A percentile compares a stretch with the other conserved stretches of the same genome.
phyloP scores from a whole-genome alignment of 1,140 invertebrate genomes.

The Aricia agestis region DNA sequence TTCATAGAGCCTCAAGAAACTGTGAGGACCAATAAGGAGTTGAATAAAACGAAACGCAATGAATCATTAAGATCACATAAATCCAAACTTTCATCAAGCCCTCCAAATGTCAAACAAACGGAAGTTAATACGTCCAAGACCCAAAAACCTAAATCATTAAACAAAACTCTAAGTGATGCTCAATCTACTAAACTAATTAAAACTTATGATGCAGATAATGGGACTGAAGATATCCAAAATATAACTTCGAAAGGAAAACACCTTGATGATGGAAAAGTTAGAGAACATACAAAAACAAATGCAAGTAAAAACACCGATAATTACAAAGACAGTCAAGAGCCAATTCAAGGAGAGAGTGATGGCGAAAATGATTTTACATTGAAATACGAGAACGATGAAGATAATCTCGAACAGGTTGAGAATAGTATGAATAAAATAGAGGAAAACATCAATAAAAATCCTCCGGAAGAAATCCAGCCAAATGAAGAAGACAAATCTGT shows the following conservation, averaged over 20 bases:
- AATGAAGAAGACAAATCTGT: neutral
- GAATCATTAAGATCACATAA: constrained; percentile 20
- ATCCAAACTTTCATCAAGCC: constrained; percentile 27
- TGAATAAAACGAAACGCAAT: neutral
- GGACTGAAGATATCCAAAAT: neutral
- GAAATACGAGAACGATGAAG: constrained; percentile 36
- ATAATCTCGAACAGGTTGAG: constrained; percentile 6
- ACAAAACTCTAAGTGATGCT: neutral
- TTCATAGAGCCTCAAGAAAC: constrained; percentile 36
- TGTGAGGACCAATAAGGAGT: constrained; percentile 7
- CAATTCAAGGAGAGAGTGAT: constrained; percentile 23
- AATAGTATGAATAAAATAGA: neutral
- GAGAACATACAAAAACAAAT: neutral
- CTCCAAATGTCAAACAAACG: constrained; percentile 16
- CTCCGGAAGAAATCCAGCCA: neutral
- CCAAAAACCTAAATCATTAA: neutral
- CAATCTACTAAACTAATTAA: neutral
- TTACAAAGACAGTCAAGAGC: constrained; percentile 15
- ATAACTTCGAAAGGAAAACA: neutral
- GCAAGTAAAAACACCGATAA: constrained; percentile 13
- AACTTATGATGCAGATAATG: neutral
- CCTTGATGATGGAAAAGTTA: neutral
- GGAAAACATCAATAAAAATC: neutral
- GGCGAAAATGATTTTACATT: constrained; percentile 35
- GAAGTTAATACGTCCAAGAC: neutral